Conservation (phyloP, 2,797 vertebrate species). For the Anas acuta region DNA sequence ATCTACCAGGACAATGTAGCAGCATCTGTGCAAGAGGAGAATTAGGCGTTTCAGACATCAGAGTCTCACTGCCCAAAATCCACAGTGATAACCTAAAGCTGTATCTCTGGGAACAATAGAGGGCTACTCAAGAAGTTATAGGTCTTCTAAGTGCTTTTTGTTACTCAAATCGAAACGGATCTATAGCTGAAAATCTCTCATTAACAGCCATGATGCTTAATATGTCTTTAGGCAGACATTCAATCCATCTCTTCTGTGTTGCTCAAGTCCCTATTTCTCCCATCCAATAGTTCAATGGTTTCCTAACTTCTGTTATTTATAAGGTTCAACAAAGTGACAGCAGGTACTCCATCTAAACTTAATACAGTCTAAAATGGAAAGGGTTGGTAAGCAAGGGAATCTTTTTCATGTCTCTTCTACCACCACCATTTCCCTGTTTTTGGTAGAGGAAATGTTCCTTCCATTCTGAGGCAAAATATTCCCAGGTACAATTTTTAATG, state of each 20-base stretch:
- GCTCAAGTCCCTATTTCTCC: background rate
- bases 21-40: background rate
- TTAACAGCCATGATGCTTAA: background rate
- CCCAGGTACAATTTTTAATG: background rate
- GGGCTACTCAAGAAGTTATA: background rate
- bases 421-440: background rate
- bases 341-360: constrained; percentile 4
- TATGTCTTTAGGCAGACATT: background rate
- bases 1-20: background rate
- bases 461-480: background rate
- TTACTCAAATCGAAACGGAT: background rate
- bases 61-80: background rate
- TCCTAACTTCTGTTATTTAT: constrained; percentile 11
- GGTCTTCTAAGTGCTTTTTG: background rate
- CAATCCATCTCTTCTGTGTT: background rate
- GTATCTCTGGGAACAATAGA: background rate
- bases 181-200: background rate
- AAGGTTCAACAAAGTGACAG: background rate
- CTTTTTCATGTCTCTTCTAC: background rate
- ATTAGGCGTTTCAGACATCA: background rate
- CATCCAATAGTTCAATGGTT: background rate
- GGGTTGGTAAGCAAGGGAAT: background rate
- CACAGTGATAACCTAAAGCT: background rate
- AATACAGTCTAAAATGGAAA: background rate
- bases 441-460: background rate